Base-by-base conservation (phyloP, 2,888 invertebrate genomes). In the Drosophila lutescens region DNA sequence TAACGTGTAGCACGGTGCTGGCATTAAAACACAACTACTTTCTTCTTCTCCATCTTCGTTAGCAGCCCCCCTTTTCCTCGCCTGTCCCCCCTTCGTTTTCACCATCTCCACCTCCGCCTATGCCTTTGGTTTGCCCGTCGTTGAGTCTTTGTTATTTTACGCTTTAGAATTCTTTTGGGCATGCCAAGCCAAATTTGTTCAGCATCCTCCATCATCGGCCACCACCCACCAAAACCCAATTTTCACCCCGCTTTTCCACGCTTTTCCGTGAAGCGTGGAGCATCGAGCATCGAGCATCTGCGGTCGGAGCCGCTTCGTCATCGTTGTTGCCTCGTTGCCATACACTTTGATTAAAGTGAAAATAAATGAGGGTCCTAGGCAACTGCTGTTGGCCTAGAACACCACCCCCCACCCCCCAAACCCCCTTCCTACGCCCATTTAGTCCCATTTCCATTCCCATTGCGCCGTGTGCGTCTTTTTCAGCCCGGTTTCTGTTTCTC, bases 311-410 rank as follows among this genome's bases (percentile, higher is more conserved):
- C 49, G 49, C 66, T 58, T 55, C 58, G 58, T 74, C 60, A 61
- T 63, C 67, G 47, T 65, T 49, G 66, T 49, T 65, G 62, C 62
- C 61, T 74, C 56, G 58, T 69, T 77, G 78, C 78, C 75, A 74
- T 86, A 84, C 71, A 84, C 83, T 83, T 83, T 83, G 83, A 83
- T 83, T 83, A 83, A 83, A 83, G 86, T 84, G 86, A 86, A 86
- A 86, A 83, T 83, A 84, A 83, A 83, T 86, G 83, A 83, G 86
- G 86, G 83, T 86, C 83, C 83, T 82, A 82, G 86, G 78, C 86
- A 82, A 80, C 86, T 82, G 82, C 74, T 80, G 80, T 72, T 70
- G 43, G 76, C 74, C 78, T 75, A 53, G 65, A 57, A 41, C 23
- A 41, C 61, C 20, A 13, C 36, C 12, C 20, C 9, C 7, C 15